phyloP scores from a whole-genome alignment of 2,113 vertebrate species.

The Rostratula benghalensis region DNA sequence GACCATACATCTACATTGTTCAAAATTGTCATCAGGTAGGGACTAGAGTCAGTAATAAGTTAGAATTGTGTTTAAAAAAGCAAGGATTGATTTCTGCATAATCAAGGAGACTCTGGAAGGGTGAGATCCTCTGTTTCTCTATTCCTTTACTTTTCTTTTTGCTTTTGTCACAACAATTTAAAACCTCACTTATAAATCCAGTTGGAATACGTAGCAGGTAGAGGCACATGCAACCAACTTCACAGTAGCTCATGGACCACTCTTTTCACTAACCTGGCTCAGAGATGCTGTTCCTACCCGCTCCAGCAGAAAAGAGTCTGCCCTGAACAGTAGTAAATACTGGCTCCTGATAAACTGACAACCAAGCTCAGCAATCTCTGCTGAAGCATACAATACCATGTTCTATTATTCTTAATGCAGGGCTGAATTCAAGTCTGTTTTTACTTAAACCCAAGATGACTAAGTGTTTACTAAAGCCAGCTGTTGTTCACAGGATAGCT shows the following conservation, averaged over 20 bases:
- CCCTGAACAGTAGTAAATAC: not conserved
- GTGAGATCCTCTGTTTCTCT: not conserved
- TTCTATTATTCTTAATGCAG: not conserved
- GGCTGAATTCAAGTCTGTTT: conserved; percentile 62
- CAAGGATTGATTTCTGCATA: not conserved
- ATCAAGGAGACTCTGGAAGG: not conserved
- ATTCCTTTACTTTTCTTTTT: not conserved
- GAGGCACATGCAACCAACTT: not conserved
- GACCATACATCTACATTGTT: not conserved
- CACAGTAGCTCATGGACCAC: not conserved
- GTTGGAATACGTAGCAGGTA: not conserved
- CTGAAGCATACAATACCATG: not conserved
- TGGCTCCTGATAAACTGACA: not conserved
- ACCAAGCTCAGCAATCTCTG: not conserved
- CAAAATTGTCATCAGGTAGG: not conserved
- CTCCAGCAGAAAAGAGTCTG: not conserved
- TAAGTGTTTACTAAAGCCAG: conserved; percentile 59
- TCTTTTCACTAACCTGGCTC: not conserved
- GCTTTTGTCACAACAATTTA: not conserved
- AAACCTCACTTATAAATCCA: not conserved
- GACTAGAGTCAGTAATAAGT: not conserved
- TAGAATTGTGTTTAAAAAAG: not conserved
- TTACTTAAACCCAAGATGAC: conserved; percentile 52
- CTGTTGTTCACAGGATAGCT: conserved; percentile 40
- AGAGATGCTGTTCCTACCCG: not conserved